Base-by-base conservation (phyloP, 2,113 vertebrate species). In the Periophthalmus modestus region DNA sequence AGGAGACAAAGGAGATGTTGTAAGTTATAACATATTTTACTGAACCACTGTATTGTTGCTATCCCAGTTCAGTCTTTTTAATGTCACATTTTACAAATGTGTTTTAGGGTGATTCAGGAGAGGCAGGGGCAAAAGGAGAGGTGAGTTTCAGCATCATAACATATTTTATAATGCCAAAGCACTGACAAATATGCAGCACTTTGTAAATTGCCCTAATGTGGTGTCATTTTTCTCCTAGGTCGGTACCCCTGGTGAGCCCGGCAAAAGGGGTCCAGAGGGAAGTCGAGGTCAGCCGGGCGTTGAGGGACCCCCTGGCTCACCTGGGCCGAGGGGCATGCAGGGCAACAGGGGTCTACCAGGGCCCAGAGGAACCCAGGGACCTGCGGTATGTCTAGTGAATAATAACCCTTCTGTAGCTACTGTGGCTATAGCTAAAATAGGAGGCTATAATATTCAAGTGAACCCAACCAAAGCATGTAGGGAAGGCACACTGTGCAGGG, bases 251-350 rank as follows among this genome's bases (percentile, higher is more conserved):
- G 98, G 98, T 34, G 96, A 97, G 1, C 71, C 94, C 2, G 98
- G 98, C 21, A 94, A 90, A 73, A 93, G 94, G 48, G 98, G 97
- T 0, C 95, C 96, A 0, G 96, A 98, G 89, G 98, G 98, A 71
- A 89, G 79, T 75, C 93, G 96, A 55, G 98, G 98, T 0, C 94
- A 96, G 85, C 93, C 96, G 54, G 98, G 98, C 18, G 90, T 94
- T 5, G 96, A 99, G 83, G 98, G 98, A 19, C 95, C 95, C 0
- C 81, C 91, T 15, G 98, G 98, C 13, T 87, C 93, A 0, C 91
- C 95, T 15, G 98, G 98, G 23, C 96, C 96, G 0, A 92, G 96
- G 21, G 98, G 98, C 10, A 89, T 98, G 93, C 98, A 98, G 87
- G 98, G 98, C 0, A 93, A 98, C 75, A 96, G 97, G 74, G 98